Base-by-base conservation (phyloP, 2,113 vertebrate genomes). In the Rhinolophus ferrumequinum region DNA sequence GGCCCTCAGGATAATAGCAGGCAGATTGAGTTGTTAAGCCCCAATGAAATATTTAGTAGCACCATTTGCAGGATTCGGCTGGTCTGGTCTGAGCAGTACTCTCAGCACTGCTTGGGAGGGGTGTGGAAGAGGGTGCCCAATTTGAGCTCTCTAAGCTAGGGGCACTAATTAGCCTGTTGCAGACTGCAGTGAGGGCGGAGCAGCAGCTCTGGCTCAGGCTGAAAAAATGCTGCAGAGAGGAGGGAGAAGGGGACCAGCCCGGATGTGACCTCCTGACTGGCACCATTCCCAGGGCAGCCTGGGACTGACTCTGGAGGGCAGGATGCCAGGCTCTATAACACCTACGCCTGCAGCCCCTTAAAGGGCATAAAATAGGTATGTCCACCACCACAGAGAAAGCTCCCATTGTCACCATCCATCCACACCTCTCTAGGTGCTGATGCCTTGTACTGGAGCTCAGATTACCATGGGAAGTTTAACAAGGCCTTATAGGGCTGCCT, bases 21-120 rank as follows among this genome's bases (percentile, higher is more conserved):
- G 80, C 92, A 41, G 33, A 97, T 97, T 83, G 97, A 98, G 97
- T 87, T 30, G 88, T 97, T 97, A 89, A 97, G 21, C 1, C 73
- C 0, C 3, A 97, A 97, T 98, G 96, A 98, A 98, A 98, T 98
- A 98, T 97, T 98, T 95, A 96, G 96, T 13, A 67, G 98, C 0
- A 5, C 95, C 89, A 95, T 97, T 96, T 26, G 88, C 96, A 97
- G 97, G 94, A 93, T 85, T 96, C 22, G 0, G 69, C 85, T 90
- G 89, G 76, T 64, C 85, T 90, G 87, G 72, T 94, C 30, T 13
- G 90, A 95, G 35, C n/a, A 38, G 54, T 26, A 22, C 80, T 91
- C 83, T 84, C 85, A 90, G 88, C 21, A 35, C 33, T 54, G 83
- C 86, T 41, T 80, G 88, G 94, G 73, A 60, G 5, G 24, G 18